Conservation (phyloP, 2,113 vertebrate species). For the Eurypyga helias region DNA sequence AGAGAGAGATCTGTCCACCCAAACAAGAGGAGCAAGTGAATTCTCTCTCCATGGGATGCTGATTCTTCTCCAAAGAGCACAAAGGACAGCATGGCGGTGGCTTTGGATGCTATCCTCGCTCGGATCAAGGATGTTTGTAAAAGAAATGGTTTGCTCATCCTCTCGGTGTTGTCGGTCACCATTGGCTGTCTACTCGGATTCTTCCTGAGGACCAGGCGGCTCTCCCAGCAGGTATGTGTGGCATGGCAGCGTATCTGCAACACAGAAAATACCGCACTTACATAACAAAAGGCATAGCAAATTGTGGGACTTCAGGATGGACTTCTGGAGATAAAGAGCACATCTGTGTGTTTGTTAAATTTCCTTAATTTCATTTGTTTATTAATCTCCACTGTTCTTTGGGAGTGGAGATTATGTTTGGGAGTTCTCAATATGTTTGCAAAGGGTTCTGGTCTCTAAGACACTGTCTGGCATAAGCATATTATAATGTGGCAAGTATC, state of each 20-base stretch:
- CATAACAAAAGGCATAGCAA: neutral
- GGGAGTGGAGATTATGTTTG: too few relatives aligned
- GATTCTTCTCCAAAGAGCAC: conserved; percentile 63
- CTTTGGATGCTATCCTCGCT: conserved; percentile 82
- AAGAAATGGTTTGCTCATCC: conserved; percentile 94
- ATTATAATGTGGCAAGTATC: neutral
- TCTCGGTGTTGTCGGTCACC: conserved; percentile 94
- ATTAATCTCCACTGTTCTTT: neutral
- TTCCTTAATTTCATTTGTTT: neutral
- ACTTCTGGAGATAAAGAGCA: neutral
- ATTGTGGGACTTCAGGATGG: neutral
- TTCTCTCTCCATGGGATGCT: conserved; percentile 79
- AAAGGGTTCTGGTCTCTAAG: neutral
- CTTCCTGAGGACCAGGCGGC: conserved; percentile 90
- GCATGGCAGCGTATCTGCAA: neutral
- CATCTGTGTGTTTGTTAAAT: neutral
- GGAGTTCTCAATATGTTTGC: neutral
- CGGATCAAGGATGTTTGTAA: conserved; percentile 91
- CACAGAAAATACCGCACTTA: neutral
- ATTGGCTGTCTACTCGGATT: conserved; percentile 96
- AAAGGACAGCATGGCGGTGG: conserved; percentile 82
- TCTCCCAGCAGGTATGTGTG: conserved; percentile 92
- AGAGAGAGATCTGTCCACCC: conserved; percentile 67
- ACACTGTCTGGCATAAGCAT: neutral
- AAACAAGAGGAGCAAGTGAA: neutral